Base-by-base conservation (phyloP, 2,113 vertebrate species). In the Percopsis transmontana region DNA sequence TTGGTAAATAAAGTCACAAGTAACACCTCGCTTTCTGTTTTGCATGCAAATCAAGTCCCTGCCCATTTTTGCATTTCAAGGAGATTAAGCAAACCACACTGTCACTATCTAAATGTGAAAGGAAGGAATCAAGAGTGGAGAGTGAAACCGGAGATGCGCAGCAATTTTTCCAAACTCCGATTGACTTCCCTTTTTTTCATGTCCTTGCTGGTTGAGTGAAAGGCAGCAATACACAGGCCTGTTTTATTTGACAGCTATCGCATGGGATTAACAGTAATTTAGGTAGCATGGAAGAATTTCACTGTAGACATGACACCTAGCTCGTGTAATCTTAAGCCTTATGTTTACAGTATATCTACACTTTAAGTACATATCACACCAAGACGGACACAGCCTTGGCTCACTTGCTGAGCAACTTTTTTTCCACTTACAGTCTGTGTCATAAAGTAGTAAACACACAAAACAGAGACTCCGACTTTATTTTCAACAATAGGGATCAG, bases 1-100 rank as follows among this genome's bases (percentile, higher is more conserved):
- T 80, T 42, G 62, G 75, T 81, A 84, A 79, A 83, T 75, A 76
- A 75, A 73, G 77, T 78, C 76, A 74, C 70, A 81, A 69, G 72
- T 81, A 70, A 55, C 74, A 81, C 67, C 81, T 74, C 76, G 75
- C 39, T 45, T 67, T 78, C 78, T 82, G 65, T 66, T 84, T 82
- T 54, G 66, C 27, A 80, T 87, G 76, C 66, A 75, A 77, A 83
- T 79, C 27, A 52, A 56, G 62, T 47, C 71, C 48, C n/a, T 8
- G 33, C 51, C 50, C 50, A 10, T 21, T 53, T 85, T 85, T 83
- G 80, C 73, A 80, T 86, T 83, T 61, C 59, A 69, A 67, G 67
- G 63, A 74, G 78, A 81, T 86, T 75, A 72, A 66, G 57, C 65
- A 64, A 80, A 87, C 77, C 77, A 67, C 77, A 74, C 60, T 71